Conservation (phyloP, 2,888 invertebrate species). For the Megaustenia siamemsis region DNA sequence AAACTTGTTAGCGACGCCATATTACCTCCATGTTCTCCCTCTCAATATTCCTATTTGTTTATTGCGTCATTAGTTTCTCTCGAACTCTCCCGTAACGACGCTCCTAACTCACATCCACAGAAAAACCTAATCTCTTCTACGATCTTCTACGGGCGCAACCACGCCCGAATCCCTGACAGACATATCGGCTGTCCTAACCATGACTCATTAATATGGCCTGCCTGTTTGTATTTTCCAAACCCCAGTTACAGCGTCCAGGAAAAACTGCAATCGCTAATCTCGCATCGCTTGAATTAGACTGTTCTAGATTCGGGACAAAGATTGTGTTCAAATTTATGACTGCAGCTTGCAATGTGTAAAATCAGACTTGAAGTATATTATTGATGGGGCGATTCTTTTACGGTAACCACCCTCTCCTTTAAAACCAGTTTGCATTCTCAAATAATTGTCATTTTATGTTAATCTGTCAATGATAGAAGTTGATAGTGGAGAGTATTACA, state of each 20-base stretch:
- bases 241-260: neutral
- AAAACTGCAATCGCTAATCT: constrained; percentile 8
- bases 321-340: constrained; percentile 19
- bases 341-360: no score
- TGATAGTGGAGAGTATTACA: no score
- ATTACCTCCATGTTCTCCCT: no score
- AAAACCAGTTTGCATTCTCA: no score
- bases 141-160: neutral
- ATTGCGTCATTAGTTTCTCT: no score
- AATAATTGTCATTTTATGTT: no score
- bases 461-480: no score
- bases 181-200: constrained; percentile 29
- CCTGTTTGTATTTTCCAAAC: constrained; percentile 2
- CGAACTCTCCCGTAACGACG: neutral
- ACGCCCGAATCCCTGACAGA: neutral
- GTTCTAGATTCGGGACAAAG: constrained; percentile 2
- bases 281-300: constrained; percentile 5
- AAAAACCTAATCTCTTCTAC: neutral
- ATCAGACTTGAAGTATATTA: no score
- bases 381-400: no score
- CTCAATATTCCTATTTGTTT: no score
- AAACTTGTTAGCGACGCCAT: no score
- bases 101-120: neutral
- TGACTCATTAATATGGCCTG: constrained; percentile 28
- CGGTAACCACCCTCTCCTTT: no score